Base-by-base conservation (phyloP, 1,140 invertebrate species). In the Meloidogyne exigua region DNA sequence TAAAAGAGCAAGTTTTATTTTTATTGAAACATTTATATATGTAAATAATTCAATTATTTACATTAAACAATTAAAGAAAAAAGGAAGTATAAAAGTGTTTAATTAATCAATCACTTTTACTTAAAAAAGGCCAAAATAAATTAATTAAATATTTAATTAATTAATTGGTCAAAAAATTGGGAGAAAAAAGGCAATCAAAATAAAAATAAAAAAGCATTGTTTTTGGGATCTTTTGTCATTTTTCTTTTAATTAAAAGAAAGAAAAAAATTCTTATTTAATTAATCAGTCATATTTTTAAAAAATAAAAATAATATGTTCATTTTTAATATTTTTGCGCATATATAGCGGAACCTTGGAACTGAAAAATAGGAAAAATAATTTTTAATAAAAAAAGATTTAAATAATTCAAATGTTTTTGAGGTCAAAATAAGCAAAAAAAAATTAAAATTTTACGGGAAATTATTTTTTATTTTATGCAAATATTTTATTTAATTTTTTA, bases 251-350 rank as follows among this genome's bases (percentile, higher is more conserved):
- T n/a, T 49, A 18, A 18, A 1, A 3, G 13, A 32, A 39, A 39
- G 4, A 39, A 39, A 39, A 39, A 57, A 57, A 7, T 57, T 57
- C 21, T n/a, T 7, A 18, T n/a, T 57, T 18, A 57, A 18, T n/a
- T n/a, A 57, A 57, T 57, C 49, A 57, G 18, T 57, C 49, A 57
- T n/a, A 57, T 57, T 57, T 57, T 57, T 57, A n/a, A n/a, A n/a
- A n/a, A 57, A n/a, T n/a, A n/a, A 57, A 57, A 44, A 44, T n/a
- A n/a, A n/a, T 15, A 44, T 44, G 42, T 44, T 44, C 15, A 44
- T 15, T 15, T 44, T 18, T 57, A 15, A 39, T 9, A n/a, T 57
- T 57, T 57, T 57, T 57, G 49, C 49, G 49, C 49, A n/a, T 18
- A 49, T 49, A 49, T 57, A 57, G 49, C 49, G 49, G 49, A 57